Conservation (phyloP, 2,888 invertebrate genomes). For the Papilio demoleus region DNA sequence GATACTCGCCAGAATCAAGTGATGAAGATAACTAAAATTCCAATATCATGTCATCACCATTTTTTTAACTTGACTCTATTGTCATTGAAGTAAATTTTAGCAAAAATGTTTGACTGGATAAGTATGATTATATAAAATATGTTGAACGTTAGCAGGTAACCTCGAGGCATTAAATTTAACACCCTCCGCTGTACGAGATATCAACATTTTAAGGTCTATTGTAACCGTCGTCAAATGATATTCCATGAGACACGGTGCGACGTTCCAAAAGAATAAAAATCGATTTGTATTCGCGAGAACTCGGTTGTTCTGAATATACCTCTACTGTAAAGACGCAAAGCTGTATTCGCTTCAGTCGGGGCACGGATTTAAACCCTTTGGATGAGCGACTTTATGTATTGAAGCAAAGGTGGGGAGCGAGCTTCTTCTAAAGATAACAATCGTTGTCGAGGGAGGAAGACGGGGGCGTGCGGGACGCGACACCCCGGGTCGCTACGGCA, state of each 20-base stretch:
- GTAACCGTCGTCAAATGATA: slow-evolving; percentile 42
- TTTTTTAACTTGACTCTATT: not conserved
- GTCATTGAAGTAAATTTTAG: not conserved
- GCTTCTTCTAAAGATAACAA: slow-evolving; percentile 78
- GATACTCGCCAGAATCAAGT: not conserved
- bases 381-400: slow-evolving; percentile 67
- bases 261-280: slow-evolving; percentile 49
- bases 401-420: slow-evolving; percentile 72
- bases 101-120: not conserved
- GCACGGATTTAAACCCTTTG: slow-evolving; percentile 72
- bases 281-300: slow-evolving; percentile 55
- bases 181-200: slow-evolving; percentile 44
- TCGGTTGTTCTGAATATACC: slow-evolving; percentile 42
- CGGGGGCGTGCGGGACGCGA: slow-evolving; percentile 72
- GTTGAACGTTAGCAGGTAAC: slow-evolving; percentile 23
- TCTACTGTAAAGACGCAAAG: slow-evolving; percentile 53
- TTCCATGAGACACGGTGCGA: slow-evolving; percentile 36
- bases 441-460: slow-evolving; percentile 67
- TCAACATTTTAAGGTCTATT: slow-evolving; percentile 47
- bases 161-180: slow-evolving; percentile 46
- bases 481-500: slow-evolving; percentile 72
- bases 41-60: not conserved
- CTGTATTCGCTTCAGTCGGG: slow-evolving; percentile 50
- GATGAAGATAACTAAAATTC: not conserved
- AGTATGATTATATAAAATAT: slow-evolving; percentile 2